Conservation (phyloP, 2,888 invertebrate species). For the Laothoe populi region DNA sequence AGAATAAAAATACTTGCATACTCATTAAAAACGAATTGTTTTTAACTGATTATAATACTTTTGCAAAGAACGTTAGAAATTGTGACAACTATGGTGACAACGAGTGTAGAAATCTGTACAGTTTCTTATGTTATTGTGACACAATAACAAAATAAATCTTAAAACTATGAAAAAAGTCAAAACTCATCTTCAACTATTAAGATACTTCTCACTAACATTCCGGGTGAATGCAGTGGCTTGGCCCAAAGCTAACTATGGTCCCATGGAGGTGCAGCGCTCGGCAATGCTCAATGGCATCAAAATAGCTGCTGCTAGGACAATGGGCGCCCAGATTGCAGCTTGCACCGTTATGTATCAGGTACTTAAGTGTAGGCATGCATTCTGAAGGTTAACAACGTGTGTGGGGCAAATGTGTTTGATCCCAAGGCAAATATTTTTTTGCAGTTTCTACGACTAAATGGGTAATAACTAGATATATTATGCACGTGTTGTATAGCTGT, state of each 20-base stretch:
- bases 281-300: constrained; percentile 61
- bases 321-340: constrained; percentile 59
- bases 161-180: background rate
- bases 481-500: too few species aligned
- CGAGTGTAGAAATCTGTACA: too few species aligned
- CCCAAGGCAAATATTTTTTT: too few species aligned
- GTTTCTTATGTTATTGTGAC: too few species aligned
- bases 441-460: too few species aligned
- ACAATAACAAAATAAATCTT: too few species aligned
- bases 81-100: background rate
- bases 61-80: background rate
- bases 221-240: constrained; percentile 33
- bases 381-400: too few species aligned
- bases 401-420: background rate
- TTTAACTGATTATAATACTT: background rate
- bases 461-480: too few species aligned
- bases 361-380: too few species aligned
- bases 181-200: background rate
- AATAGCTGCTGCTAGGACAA: constrained; percentile 55
- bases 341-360: constrained; percentile 77
- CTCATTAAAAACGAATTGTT: too few species aligned
- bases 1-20: too few species aligned
- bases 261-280: constrained; percentile 59
- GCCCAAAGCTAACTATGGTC: constrained; percentile 61
- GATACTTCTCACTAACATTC: background rate